phyloP scores from a whole-genome alignment of 2,113 vertebrate species.

The rat (Rattus norvegicus) region GRCr8 NC_086026.1:113019001-113019500 shows the following conservation, averaged over 20 bases:
- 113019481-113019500: slow-evolving; percentile 58
- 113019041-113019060: slow-evolving; percentile 12
- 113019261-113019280: not conserved
- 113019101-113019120: not conserved
- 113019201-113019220: slow-evolving; percentile 21
- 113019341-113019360: slow-evolving; percentile 11
- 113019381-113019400: slow-evolving; percentile 5
- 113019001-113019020: slow-evolving; percentile 28
- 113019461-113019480: slow-evolving; percentile 52
- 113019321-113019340: not conserved
- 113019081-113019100: slow-evolving; percentile 48
- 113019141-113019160: slow-evolving; percentile 20
- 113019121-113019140: not conserved
- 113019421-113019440: slow-evolving; percentile 48
- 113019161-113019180: not conserved
- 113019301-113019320: not conserved
- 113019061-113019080: not conserved
- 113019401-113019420: not conserved
- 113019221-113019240: not conserved
- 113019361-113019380: not conserved
- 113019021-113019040: slow-evolving; percentile 56
- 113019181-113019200: slow-evolving; percentile 34
- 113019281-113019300: not conserved
- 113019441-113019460: slow-evolving; percentile 53
- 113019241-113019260: not conserved